Evolutionary conservation across 2,888 invertebrate genomes (phyloP).

Genomic region (Anodontia alba): DNA sequence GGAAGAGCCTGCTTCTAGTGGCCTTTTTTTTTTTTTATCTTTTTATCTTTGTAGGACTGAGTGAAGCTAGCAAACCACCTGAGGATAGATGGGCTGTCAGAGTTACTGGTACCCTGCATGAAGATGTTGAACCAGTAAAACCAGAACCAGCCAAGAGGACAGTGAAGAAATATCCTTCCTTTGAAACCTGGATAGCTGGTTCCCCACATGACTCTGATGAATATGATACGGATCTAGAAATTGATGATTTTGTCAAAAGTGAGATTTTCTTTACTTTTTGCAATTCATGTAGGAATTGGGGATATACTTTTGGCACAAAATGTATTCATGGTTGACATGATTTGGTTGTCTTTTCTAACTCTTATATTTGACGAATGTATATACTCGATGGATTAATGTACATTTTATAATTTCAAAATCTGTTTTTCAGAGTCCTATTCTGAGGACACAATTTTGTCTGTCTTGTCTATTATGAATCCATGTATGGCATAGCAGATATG

Average conservation of each 20-base stretch:
- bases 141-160: constrained; percentile 45
- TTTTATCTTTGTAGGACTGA: neutral
- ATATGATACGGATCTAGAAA: constrained; percentile 82
- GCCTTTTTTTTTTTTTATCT: neutral
- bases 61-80: neutral
- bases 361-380: neutral
- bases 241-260: constrained; percentile 71
- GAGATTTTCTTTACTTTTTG: constrained; percentile 28
- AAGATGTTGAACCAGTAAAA: constrained; percentile 40
- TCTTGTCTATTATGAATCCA: no score
- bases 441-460: no score
- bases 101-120: constrained; percentile 38
- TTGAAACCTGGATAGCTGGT: constrained; percentile 75
- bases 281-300: no score
- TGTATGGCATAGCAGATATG: no score
- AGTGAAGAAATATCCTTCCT: constrained; percentile 64
- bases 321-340: neutral
- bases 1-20: no score
- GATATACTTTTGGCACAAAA: no score
- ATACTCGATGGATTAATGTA: no score
- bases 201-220: constrained; percentile 79
- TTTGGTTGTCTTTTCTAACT: neutral
- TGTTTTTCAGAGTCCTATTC: no score
- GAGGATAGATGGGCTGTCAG: constrained; percentile 43
- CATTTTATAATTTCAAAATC: no score